These are phyloP conservation scores for Grallaria varia DNA, from an alignment of 2,113 vertebrate species.

Conservation along the genomic window DNA sequence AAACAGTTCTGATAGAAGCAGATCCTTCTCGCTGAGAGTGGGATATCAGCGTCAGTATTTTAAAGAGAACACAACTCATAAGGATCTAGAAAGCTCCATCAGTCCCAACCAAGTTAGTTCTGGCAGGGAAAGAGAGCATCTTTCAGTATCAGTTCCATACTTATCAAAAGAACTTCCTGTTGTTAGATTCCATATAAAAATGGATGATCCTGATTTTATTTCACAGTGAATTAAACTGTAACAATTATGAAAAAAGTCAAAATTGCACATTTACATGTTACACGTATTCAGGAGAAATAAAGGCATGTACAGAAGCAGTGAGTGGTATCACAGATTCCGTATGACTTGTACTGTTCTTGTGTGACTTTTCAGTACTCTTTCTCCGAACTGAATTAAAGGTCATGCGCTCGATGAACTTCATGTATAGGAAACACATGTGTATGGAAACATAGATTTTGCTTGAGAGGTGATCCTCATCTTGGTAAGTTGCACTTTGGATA, in stretches of 20 bases:
- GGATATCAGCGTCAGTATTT: background rate
- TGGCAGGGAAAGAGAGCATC: background rate
- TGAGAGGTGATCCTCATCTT: background rate
- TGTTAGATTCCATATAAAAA: background rate
- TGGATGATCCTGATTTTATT: background rate
- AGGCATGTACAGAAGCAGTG: background rate
- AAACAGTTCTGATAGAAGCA: background rate
- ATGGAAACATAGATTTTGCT: background rate
- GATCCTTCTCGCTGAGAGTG: background rate
- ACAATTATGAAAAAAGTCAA: constrained; percentile 50
- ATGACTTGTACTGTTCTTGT: background rate
- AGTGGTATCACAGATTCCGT: background rate
- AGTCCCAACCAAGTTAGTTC: background rate
- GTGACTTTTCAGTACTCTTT: background rate
- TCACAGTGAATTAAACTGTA: constrained; percentile 26
- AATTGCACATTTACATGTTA: constrained; percentile 67
- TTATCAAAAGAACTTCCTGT: background rate
- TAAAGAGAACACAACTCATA: background rate
- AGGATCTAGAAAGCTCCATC: background rate
- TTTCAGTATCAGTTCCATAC: background rate
- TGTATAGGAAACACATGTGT: background rate
- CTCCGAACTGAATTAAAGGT: background rate
- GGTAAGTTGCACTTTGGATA: background rate
- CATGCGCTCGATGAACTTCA: background rate
- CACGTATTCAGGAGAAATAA: constrained; percentile 56